phyloP scores from a whole-genome alignment of 2,797 vertebrate genomes.

The Acridotheres tristis region DNA sequence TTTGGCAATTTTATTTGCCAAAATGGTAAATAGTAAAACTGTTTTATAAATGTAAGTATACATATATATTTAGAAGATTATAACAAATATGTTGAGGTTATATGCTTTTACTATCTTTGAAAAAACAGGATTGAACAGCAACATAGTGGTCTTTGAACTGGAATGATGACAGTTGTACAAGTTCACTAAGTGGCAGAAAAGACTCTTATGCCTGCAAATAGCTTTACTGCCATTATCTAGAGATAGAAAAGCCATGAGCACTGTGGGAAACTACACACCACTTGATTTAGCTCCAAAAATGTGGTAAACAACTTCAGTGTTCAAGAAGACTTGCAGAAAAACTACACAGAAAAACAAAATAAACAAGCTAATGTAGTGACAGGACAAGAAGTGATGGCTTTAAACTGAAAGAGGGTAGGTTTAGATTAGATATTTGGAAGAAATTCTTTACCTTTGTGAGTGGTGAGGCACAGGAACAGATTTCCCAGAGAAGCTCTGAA shows the following conservation, averaged over 20 bases:
- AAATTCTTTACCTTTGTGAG: neutral
- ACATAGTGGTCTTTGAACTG: neutral
- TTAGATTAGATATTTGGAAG: neutral
- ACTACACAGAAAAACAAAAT: neutral
- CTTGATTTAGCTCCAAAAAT: neutral
- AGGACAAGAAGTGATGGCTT: accelerated
- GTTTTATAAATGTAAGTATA: neutral
- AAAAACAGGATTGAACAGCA: neutral
- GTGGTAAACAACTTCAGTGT: neutral
- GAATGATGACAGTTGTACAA: neutral
- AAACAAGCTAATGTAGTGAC: neutral
- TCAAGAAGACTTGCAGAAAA: neutral
- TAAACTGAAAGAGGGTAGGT: neutral
- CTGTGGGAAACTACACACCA: neutral
- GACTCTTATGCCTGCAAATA: neutral
- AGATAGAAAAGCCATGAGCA: neutral
- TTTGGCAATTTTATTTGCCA: neutral
- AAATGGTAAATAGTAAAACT: neutral
- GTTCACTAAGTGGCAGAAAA: neutral
- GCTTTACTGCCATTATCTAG: neutral
- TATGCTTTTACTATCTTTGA: neutral
- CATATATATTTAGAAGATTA: neutral
- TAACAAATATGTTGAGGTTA: neutral
- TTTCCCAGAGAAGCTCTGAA: neutral
- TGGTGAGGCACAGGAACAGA: neutral